Base-by-base conservation (phyloP, 1,140 invertebrate species). In the Hycleus cichorii region DNA sequence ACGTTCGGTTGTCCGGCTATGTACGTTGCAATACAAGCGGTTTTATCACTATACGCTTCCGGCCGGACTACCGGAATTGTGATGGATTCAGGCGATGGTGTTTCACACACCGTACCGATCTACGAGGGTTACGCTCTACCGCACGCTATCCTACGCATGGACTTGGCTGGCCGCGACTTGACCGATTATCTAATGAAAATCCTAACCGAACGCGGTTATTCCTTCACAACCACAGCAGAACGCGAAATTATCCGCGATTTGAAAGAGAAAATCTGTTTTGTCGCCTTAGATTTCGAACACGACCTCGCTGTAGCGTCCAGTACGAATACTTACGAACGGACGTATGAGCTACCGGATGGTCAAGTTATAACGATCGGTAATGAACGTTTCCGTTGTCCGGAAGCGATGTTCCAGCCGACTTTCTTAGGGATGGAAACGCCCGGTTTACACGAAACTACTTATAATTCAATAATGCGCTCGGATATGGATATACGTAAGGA, bases 131-230 rank as follows among this genome's bases (percentile, higher is more conserved):
- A 91, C 75, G 88, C 89, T 57, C 77, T 93, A 64, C 89, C 90
- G 43, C 89, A 93, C 73, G 90, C 89, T 74, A 93, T 93, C 77
- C 81, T 89, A 49, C 84, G 91, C 81, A 74, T 92, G 74, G 90
- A 93, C 76, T 81, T 93, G 76, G 90, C 91, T 65, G 91, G 91
- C 70, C 83, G 90, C 60, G 90, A 93, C 76, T 77, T 94, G 69
- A 93, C 91, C 60, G 92, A 93, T 80, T 96, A 93, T 83, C 85
- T 91, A 76, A 95, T 94, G 90, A 93, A 93, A 81, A 95, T 97
- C 83, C 82, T 96, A 64, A 95, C 91, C 66, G 93, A 97, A 80
- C 83, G 94, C 74, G 94, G 93, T 66, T 97, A 97, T 81, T 91
- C 89, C 8, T 97, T 97, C 86, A 95, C 92, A 69, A 97, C 94